These are phyloP conservation scores for Abrostola tripartita DNA, from an alignment of 2,888 invertebrate genomes.

Conservation along the genomic window DNA sequence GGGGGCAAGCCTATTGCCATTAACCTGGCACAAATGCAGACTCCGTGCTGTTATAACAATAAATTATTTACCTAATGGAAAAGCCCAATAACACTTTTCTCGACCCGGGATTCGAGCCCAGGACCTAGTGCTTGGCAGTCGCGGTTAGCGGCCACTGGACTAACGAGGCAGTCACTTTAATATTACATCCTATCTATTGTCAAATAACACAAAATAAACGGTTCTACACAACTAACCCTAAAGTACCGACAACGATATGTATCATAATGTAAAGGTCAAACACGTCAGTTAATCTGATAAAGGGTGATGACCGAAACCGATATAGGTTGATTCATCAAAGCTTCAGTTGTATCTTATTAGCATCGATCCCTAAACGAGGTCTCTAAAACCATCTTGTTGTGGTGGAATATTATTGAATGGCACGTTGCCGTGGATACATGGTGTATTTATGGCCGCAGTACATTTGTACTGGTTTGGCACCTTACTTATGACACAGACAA, in stretches of 20 bases:
- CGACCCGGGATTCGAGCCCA: no score
- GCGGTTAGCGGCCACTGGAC: no score
- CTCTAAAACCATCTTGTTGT: not conserved
- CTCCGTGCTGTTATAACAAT: no score
- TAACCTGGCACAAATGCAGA: no score
- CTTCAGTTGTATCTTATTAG: constrained; percentile 10
- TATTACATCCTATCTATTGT: no score
- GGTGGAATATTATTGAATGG: not conserved
- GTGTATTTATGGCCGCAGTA: not conserved
- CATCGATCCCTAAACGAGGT: constrained; percentile 5
- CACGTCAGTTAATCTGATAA: constrained; percentile 1
- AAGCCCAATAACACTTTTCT: no score
- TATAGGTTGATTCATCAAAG: constrained; percentile 1
- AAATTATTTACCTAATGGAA: no score
- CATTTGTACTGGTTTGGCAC: constrained; percentile 3
- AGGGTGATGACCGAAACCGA: constrained; percentile 8
- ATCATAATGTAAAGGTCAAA: constrained; percentile 10
- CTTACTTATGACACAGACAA: constrained; percentile 7
- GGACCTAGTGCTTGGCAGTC: no score
- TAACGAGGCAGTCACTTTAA: no score
- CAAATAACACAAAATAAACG: no score
- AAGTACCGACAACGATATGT: not conserved
- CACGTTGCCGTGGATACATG: not conserved
- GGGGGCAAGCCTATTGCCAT: no score
- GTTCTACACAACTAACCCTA: no score